Percentiles rank a stretch among this genome's conserved stretches.
phyloP scores from a whole-genome alignment of 2,113 vertebrate genomes.

The Seriola aureovittata region DNA sequence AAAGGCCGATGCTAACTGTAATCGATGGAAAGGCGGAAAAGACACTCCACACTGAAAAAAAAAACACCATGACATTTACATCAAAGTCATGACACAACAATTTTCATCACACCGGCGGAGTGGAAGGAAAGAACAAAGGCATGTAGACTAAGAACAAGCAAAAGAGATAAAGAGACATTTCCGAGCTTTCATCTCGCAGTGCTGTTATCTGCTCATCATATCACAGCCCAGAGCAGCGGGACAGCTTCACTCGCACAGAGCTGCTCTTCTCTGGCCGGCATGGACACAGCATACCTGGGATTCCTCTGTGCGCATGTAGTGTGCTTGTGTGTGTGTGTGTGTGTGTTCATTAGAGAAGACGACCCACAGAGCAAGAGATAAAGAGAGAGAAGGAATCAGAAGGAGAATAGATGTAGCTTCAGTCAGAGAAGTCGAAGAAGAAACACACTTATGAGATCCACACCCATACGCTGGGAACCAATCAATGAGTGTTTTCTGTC shows the following conservation, averaged over 20 bases:
- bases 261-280: slow-evolving; percentile 67
- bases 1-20: too few relatives aligned
- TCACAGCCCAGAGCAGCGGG: slow-evolving; percentile 70
- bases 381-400: not conserved
- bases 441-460: not conserved
- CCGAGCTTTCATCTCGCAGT: slow-evolving; percentile 68
- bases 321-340: slow-evolving; percentile 15
- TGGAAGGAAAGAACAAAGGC: slow-evolving; percentile 50
- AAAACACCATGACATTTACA: not conserved
- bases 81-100: slow-evolving; percentile 35
- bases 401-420: not conserved
- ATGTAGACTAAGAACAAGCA: slow-evolving; percentile 41
- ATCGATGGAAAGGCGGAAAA: not conserved
- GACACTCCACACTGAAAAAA: not conserved
- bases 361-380: slow-evolving; percentile 11
- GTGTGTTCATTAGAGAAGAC: slow-evolving; percentile 8
- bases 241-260: slow-evolving; percentile 62
- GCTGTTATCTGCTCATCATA: slow-evolving; percentile 73
- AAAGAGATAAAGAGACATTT: slow-evolving; percentile 66
- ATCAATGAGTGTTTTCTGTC: not conserved
- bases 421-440: not conserved
- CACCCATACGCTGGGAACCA: not conserved
- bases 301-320: slow-evolving; percentile 50
- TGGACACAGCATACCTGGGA: slow-evolving; percentile 70
- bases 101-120: slow-evolving; percentile 31